Evolutionary conservation across 2,888 invertebrate genomes (phyloP).

Genomic region (Augiades crinisus): DNA sequence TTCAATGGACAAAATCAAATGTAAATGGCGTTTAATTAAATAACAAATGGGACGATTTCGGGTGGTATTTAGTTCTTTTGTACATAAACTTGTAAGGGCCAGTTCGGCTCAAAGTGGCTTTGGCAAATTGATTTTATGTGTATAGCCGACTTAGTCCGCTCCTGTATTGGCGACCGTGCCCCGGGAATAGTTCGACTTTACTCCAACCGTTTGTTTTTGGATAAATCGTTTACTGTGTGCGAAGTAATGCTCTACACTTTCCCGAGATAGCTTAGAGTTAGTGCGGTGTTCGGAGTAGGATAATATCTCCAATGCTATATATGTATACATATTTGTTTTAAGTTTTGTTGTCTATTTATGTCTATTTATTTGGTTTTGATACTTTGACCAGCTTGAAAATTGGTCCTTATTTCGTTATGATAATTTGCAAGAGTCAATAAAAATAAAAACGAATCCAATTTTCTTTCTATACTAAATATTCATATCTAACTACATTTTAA

Average conservation of each 20-base stretch:
- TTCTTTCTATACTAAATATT: too few relatives aligned
- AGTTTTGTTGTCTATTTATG: too few relatives aligned
- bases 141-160: constrained; percentile 64
- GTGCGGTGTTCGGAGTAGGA: neutral
- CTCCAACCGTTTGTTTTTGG: constrained; percentile 45
- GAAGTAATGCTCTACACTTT: constrained; percentile 8
- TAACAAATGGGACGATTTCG: constrained; percentile 16
- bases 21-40: neutral
- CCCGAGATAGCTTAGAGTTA: neutral
- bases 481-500: too few relatives aligned
- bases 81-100: constrained; percentile 60
- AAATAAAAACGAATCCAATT: too few relatives aligned
- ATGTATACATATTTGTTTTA: too few relatives aligned
- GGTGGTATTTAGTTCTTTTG: constrained; percentile 44
- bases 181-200: constrained; percentile 54
- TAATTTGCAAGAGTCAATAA: too few relatives aligned
- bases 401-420: too few relatives aligned
- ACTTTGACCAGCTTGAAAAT: too few relatives aligned
- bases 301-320: too few relatives aligned
- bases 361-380: too few relatives aligned
- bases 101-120: constrained; percentile 68
- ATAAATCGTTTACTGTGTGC: constrained; percentile 33
- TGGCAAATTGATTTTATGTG: constrained; percentile 79
- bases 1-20: neutral
- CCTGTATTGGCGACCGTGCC: constrained; percentile 46